Base-by-base conservation (phyloP, 2,113 vertebrate genomes). In the Canis aureus region DNA sequence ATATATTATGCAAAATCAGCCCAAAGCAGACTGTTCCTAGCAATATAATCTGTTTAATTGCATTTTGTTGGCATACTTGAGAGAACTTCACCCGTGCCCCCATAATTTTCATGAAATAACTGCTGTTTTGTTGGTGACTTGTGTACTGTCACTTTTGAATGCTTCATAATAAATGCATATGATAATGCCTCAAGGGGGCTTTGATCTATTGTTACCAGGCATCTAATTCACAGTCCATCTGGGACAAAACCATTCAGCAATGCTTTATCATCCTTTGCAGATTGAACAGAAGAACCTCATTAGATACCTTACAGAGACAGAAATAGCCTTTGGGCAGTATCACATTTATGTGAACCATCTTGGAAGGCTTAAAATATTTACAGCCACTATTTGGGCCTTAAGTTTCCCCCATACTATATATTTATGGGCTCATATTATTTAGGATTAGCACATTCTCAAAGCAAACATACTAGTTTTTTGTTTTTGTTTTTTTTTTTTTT, bases 331-430 rank as follows among this genome's bases (percentile, higher is more conserved):
- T 74, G 79, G 90, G n/a, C 27, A 27, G 2, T 66, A 88, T 29
- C 35, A 53, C 49, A 76, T 83, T 93, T 93, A 80, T 71, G 93
- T 23, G 59, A 96, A 89, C n/a, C 83, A 94, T 93, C 67, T 73
- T 82, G 43, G 82, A 94, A 89, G 91, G 7, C n/a, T 89, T 60
- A 74, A 94, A 94, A 97, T 94, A 94, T 89, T 80, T 94, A 89
- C 19, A 74, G 53, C 38, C 20, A 60, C 66, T 93, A 6, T 53
- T 82, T 90, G 62, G 59, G 64, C 27, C 38, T 69, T 66, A 79
- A 38, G 49, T 93, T 93, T 95, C 80, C 53, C 13, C 67, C 9
- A 87, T 49, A 29, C 43, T 6, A 71, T n/a, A 49, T 19, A 51
- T 73, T 79, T 93, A 66, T 87, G 35, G 88, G 19, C 23, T 93